Evolutionary conservation across 1,140 invertebrate species (phyloP), one percentile per base, ranked within the genome.

Genomic region (Theocolax elegans): DNA sequence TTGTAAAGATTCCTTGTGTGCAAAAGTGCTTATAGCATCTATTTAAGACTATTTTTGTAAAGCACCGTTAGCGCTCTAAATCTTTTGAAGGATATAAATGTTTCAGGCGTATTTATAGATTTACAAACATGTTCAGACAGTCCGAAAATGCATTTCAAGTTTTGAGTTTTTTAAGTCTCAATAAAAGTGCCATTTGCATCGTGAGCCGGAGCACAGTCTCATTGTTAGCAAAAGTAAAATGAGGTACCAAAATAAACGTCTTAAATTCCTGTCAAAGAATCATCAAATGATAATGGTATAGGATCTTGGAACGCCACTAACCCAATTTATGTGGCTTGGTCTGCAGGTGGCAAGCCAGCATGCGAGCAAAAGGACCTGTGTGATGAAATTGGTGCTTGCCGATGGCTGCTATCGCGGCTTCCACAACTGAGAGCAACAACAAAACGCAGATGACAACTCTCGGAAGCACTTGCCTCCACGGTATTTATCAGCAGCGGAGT

Each of bases 271-370:
- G 56, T 67, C 46, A 67, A 67, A 69, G 67, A 53, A 66, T 71
- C 49, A 71, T 59, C 53, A 65, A 59, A 59, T 54, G 63, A 72
- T 62, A 67, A 62, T 48, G 70, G 70, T 72, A 59, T 71, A 66
- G 64, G 48, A 67, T 35, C 56, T 60, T 62, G 64, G 83, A 73
- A 81, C 75, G 85, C 85, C 82, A 85, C 85, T 85, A 86, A 85
- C 85, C 82, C 82, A 85, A 84, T 86, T 86, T 86, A 82, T 86
- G 84, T 86, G 85, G 84, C 84, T 86, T 86, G 84, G 76, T 86
- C 85, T 86, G 81, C 85, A 86, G 85, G 85, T 86, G 81, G 79
- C 83, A 85, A 83, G 82, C 79, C 80, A 85, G 80, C 81, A 81
- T 82, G 79, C 79, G 80, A 83, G 48, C 54, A 72, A 67, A 62